These are phyloP conservation scores for Platypus cylindrus DNA, from an alignment of 2,888 invertebrate genomes.

Conservation along the genomic window DNA sequence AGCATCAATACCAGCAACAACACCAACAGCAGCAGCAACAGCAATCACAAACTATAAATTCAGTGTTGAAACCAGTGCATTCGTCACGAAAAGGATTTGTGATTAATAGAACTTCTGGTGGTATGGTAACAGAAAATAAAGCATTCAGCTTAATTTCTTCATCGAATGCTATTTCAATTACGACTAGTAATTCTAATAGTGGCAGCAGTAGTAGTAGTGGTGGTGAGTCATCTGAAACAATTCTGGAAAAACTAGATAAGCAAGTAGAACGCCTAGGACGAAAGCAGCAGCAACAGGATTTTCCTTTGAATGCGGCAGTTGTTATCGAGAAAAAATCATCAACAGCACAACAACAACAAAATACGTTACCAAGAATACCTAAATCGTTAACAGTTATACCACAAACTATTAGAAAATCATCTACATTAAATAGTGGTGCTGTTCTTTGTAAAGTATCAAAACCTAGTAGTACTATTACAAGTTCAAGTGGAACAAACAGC, in stretches of 20 bases:
- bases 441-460: conserved; percentile 28
- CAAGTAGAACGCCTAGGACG: conserved; percentile 36
- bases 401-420: conserved; percentile 40
- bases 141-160: conserved; percentile 11
- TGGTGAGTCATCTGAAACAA: conserved; percentile 23
- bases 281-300: conserved; percentile 11
- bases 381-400: conserved; percentile 72
- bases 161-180: conserved; percentile 4
- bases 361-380: conserved; percentile 64
- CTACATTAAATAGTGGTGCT: conserved; percentile 29
- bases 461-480: conserved; percentile 4
- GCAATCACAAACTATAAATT: conserved; percentile 14
- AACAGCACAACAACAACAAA: conserved; percentile 8
- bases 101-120: conserved; percentile 24
- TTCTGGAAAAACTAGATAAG: conserved; percentile 36
- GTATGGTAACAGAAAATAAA: conserved; percentile 22
- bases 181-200: conserved; percentile 1
- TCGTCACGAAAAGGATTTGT: conserved; percentile 25
- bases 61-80: conserved; percentile 23
- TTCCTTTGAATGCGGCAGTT: conserved; percentile 3
- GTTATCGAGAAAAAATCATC: conserved; percentile 9
- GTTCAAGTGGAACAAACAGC: conserved; percentile 7
- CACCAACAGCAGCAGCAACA: conserved; percentile 15
- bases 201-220: conserved; percentile 6
- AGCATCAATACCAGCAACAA: conserved; percentile 6